These are phyloP conservation scores for Tenthredo livida DNA, from an alignment of 2,888 invertebrate genomes.

Conservation along the genomic window DNA sequence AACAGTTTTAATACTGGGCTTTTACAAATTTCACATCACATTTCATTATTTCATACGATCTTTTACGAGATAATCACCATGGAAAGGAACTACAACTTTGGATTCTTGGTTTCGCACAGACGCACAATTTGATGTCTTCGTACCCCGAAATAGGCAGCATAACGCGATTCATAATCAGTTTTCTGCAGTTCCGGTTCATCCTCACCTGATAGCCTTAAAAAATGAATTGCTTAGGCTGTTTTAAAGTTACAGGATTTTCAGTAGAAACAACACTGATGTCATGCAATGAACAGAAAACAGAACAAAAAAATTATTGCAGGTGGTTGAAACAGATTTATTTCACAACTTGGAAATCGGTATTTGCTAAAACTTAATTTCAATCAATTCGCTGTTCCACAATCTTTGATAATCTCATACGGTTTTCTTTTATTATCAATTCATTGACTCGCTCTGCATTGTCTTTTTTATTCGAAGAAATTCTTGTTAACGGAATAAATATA, in stretches of 20 bases:
- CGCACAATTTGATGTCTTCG: too few species aligned
- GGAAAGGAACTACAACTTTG: background rate
- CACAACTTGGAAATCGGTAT: background rate
- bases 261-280: too few species aligned
- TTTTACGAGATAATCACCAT: background rate
- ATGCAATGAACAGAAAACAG: too few species aligned
- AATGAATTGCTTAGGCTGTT: too few species aligned
- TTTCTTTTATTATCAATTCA: background rate
- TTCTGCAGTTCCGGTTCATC: too few species aligned
- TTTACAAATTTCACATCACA: background rate
- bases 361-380: background rate
- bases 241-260: too few species aligned
- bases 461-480: background rate
- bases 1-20: background rate
- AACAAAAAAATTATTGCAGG: too few species aligned
- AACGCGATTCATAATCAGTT: too few species aligned
- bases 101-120: too few species aligned
- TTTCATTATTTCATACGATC: background rate
- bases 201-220: too few species aligned
- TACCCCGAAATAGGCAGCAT: too few species aligned
- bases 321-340: too few species aligned
- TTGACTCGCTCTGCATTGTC: background rate
- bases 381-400: background rate
- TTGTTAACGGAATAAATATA: background rate
- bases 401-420: background rate